Conservation (phyloP, 2,888 invertebrate genomes). For the Rhagonycha fulva region DNA sequence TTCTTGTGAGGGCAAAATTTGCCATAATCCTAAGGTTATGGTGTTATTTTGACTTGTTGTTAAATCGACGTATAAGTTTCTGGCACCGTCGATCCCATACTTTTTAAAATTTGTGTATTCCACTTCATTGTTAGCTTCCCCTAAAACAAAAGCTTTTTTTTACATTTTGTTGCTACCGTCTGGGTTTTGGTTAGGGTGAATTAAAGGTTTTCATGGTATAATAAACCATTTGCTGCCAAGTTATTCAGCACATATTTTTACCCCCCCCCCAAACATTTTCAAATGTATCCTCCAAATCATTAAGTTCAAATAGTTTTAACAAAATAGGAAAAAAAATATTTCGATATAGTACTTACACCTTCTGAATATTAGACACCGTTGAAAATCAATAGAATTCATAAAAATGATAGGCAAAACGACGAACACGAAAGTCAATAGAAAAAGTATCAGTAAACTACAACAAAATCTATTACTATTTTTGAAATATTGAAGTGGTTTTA, state of each 20-base stretch:
- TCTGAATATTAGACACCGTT: conserved; percentile 68
- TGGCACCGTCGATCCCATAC: conserved; percentile 63
- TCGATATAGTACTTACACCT: conserved; percentile 64
- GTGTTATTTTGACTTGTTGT: conserved; percentile 53
- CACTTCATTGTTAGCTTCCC: not conserved
- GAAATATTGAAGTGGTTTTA: not conserved
- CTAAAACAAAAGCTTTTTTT: not conserved
- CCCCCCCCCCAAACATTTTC: too few species aligned
- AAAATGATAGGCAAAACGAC: conserved; percentile 70
- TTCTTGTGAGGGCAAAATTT: conserved; percentile 68
- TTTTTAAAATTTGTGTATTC: conserved; percentile 10
- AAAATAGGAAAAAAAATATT: too few species aligned
- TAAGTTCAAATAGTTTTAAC: too few species aligned
- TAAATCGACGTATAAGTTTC: conserved; percentile 69
- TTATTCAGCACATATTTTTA: too few species aligned
- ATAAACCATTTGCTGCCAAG: too few species aligned
- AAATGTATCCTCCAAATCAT: too few species aligned
- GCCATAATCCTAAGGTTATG: conserved; percentile 67
- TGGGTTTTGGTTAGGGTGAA: too few species aligned
- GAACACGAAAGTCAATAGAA: conserved; percentile 56
- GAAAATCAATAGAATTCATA: conserved; percentile 68
- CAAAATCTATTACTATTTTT: not conserved
- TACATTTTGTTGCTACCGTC: too few species aligned
- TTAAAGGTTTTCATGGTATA: too few species aligned
- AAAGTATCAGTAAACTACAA: not conserved